Percentiles rank a stretch among this genome's conserved stretches.
Evolutionary conservation across 2,888 invertebrate genomes (phyloP).

Genomic region (Hydrotaea cyrtoneurina): DNA sequence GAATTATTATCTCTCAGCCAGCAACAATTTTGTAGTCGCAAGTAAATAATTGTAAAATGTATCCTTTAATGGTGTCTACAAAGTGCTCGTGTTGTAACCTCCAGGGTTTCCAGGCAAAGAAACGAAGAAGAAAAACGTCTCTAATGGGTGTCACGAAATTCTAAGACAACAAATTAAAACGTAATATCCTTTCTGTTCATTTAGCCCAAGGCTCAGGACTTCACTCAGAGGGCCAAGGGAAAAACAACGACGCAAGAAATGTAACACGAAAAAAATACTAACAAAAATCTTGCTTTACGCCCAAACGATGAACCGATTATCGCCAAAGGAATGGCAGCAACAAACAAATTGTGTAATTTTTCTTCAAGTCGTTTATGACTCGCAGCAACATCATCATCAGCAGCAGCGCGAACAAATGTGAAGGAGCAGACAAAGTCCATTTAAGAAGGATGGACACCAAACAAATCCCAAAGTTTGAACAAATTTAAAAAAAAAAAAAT

Average conservation of each 20-base stretch:
- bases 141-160: constrained; percentile 9
- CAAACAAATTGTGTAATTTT: constrained; percentile 26
- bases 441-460: not conserved
- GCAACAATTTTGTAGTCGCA: too few species aligned
- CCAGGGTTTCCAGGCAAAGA: not conserved
- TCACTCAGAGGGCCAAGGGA: not conserved
- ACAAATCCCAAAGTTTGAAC: constrained; percentile 2
- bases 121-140: not conserved
- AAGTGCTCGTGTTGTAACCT: not conserved
- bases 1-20: too few species aligned
- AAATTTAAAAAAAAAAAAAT: not conserved
- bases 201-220: not conserved
- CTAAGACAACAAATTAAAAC: constrained; percentile 22
- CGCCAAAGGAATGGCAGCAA: constrained; percentile 27
- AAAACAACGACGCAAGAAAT: not conserved
- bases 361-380: constrained; percentile 22
- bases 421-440: not conserved
- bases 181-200: not conserved
- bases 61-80: not conserved
- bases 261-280: not conserved
- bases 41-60: too few species aligned
- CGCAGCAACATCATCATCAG: not conserved
- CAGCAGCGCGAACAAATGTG: not conserved
- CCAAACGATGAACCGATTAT: constrained; percentile 25
- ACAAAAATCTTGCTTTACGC: not conserved